Percentiles rank a stretch among this genome's conserved stretches.
phyloP scores from a whole-genome alignment of 92 coral and sea anemone genomes.

The Palythoa caribaeorum region DNA sequence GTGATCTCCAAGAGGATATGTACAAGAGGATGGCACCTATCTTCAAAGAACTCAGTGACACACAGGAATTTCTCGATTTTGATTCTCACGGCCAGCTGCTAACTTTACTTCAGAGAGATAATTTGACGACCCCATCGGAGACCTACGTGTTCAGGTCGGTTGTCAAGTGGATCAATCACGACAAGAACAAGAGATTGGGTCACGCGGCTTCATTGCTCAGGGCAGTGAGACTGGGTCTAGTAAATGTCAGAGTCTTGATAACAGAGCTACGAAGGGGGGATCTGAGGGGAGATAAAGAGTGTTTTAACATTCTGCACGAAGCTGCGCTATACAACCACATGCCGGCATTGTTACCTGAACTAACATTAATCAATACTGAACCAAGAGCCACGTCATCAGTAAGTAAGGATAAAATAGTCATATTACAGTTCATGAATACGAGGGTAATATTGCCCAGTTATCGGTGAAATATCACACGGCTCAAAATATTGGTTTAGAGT shows the following conservation, averaged over 20 bases:
- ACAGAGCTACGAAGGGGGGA: constrained; percentile 53
- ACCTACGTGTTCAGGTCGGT: constrained; percentile 58
- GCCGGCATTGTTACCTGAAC: constrained; percentile 41
- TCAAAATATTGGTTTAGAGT: too few species aligned
- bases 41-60: constrained; percentile 48
- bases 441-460: too few species aligned
- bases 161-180: constrained; percentile 59
- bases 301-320: constrained; percentile 44
- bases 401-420: neutral
- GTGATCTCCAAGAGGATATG: constrained; percentile 43
- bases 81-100: constrained; percentile 21
- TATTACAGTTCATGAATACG: too few species aligned
- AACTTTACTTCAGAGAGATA: constrained; percentile 36
- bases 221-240: constrained; percentile 66
- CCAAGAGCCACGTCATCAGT: constrained; percentile 23
- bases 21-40: constrained; percentile 22
- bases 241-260: constrained; percentile 56
- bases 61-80: constrained; percentile 33
- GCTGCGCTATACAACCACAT: constrained; percentile 44
- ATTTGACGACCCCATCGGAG: constrained; percentile 71
- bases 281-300: constrained; percentile 44
- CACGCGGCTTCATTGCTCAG: constrained; percentile 52
- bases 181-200: constrained; percentile 54
- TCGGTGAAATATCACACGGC: too few species aligned
- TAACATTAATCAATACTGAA: neutral